Conservation (phyloP, 2,888 invertebrate species). For the Agrotis exclamationis region DNA sequence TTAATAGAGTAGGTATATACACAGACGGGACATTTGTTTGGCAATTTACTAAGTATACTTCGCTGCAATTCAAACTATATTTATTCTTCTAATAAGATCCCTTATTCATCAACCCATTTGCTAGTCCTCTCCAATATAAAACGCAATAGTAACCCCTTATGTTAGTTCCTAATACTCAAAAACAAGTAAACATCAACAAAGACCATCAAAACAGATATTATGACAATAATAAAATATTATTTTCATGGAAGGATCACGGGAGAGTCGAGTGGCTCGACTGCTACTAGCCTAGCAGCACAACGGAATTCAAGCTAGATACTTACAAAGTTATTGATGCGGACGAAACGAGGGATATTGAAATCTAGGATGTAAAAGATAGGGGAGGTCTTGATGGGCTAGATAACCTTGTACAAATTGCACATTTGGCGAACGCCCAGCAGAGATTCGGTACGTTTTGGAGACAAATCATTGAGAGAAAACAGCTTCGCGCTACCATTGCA, state of each 20-base stretch:
- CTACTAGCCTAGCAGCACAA: conserved; percentile 77
- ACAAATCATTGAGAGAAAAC: conserved; percentile 90
- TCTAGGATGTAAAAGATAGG: conserved; percentile 61
- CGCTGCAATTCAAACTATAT: background rate
- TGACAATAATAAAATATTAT: conserved; percentile 86
- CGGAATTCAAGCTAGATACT: conserved; percentile 83
- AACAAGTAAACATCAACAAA: conserved; percentile 72
- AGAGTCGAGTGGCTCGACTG: conserved; percentile 79
- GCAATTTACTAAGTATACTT: background rate
- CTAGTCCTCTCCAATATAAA: background rate
- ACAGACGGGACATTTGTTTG: no score
- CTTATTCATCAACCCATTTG: background rate
- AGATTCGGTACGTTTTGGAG: conserved; percentile 87
- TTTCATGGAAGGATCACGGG: conserved; percentile 85
- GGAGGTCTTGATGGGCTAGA: conserved; percentile 32
- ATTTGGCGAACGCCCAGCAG: conserved; percentile 88
- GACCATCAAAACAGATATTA: conserved; percentile 75
- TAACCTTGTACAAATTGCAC: conserved; percentile 78
- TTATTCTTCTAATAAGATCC: background rate
- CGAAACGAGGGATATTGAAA: conserved; percentile 59
- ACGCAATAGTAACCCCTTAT: background rate
- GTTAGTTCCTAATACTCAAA: conserved; percentile 62
- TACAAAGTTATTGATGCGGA: conserved; percentile 68
- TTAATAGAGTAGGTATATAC: no score
- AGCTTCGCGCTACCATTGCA: conserved; percentile 87